Base-by-base conservation (phyloP, 2,797 vertebrate species). In the Vultur gryphus region DNA sequence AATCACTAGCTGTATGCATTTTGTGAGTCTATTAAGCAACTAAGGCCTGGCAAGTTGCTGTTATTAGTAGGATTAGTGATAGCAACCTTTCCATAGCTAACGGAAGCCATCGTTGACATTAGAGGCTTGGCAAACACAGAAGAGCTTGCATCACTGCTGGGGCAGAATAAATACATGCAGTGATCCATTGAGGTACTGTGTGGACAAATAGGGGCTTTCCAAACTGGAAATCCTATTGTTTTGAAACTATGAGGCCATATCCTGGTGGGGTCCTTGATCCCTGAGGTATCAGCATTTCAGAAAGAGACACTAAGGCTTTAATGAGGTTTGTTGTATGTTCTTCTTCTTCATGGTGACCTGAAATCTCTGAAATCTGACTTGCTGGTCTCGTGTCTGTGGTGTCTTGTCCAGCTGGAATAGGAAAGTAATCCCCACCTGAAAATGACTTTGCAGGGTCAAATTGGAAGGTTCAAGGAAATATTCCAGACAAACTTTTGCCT, bases 21-120 rank as follows among this genome's bases (percentile, higher is more conserved):
- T 93, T 88, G 76, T 8, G n/a, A 86, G 84, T 79, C 88, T 93
- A 94, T 87, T 95, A 95, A 95, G 83, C 58, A 94, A 76, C 83
- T 28, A 51, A 95, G 84, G 79, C 39, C 87, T 92, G 73, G 95
- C 57, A 91, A 83, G 62, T 78, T 87, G 80, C 55, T 95, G 43
- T 83, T 93, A 28, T 76, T 71, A 41, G 41, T n/a, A 49, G 59
- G 31, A 73, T 92, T 95, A 87, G 67, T 65, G 79, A 54, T 29
- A 67, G 31, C 33, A 93, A 87, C 69, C 72, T 93, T 96, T 80
- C 69, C 43, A 54, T 16, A 87, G 61, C 37, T 71, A 49, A 76
- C 75, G 79, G 67, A 93, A 87, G 26, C n/a, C 29, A 31, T 64
- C 0, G 11, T 9, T 91, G 87, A 52, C 69, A 49, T 81, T 67